Evolutionary conservation across 2,888 invertebrate species (phyloP), one percentile per base, ranked within the genome.

Genomic region (Ophion obscuratus): DNA sequence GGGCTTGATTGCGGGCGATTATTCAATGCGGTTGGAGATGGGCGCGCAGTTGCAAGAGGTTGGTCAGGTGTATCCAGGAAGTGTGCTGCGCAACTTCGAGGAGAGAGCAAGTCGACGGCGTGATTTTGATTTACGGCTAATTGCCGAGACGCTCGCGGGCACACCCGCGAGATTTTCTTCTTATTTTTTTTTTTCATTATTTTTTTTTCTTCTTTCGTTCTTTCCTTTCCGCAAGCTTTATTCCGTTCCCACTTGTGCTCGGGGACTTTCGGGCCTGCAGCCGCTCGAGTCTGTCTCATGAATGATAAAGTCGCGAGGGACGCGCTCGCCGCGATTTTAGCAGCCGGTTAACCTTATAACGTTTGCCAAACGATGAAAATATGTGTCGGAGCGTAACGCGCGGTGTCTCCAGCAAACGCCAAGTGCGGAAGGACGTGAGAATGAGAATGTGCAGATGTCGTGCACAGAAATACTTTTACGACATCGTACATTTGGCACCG

Each of bases 91-190:
- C 74, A 75, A 70, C 62, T 40, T 64, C 36, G 53, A 44, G 7
- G 64, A 66, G 47, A 68, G 64, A 9, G 47, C 14, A 10, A 77
- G 71, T 78, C 73, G 85, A 88, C 85, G 87, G 91, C 83, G 89
- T 89, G 88, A 91, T 91, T 91, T 91, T 91, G 91, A 92, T 92
- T 92, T 91, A 91, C 89, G 88, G 90, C 90, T 92, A 92, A 91
- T 92, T 91, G 90, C 91, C 68, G 70, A 44, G 24, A 47, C 61
- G 83, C 77, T 78, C 61, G 78, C 73, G 73, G 67, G 68, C 44
- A 75, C 74, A 83, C 61, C 74, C 75, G 83, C 68, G 36, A 62
- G 61, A 74, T 74, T 74, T 77, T 66, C 11, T 47, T 14, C 10
- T 14, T 47, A 47, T 47, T 14, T 47, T 47, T 11, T 11, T 14